Conservation (phyloP, 30 jellyfish, hydroid and myxozoan genomes). For the Catostylus mosaicus region DNA sequence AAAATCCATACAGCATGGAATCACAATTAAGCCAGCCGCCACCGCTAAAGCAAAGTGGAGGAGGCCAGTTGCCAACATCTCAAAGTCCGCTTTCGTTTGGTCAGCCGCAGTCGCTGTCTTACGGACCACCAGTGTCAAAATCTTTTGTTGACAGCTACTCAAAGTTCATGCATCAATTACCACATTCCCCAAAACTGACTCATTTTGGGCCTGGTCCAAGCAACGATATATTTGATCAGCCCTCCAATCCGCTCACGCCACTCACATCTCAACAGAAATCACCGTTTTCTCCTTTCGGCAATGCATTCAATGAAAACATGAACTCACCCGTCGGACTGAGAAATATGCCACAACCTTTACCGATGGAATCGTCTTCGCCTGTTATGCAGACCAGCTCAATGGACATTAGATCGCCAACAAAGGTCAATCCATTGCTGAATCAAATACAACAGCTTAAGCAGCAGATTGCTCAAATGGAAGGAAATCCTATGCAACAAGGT, state of each 20-base stretch:
- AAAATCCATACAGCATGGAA: constrained; percentile 59
- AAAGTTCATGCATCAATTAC: constrained; percentile 57
- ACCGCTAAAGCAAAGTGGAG: constrained; percentile 54
- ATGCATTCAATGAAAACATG: constrained; percentile 32
- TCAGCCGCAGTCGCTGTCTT: constrained; percentile 62
- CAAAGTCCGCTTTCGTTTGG: constrained; percentile 61
- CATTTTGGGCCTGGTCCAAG: constrained; percentile 95
- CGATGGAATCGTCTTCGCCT: constrained; percentile 50
- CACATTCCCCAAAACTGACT: constrained; percentile 88
- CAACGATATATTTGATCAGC: constrained; percentile 81
- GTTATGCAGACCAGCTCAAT: constrained; percentile 42
- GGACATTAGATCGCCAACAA: constrained; percentile 64
- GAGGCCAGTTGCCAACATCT: constrained; percentile 43
- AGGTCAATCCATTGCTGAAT: constrained; percentile 52
- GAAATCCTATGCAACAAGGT: constrained; percentile 48
- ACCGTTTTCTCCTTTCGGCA: constrained; percentile 74
- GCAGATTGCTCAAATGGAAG: constrained; percentile 61
- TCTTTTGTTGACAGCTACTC: constrained; percentile 50
- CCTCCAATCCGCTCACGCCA: constrained; percentile 57
- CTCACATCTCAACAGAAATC: constrained; percentile 60
- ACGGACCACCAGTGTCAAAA: constrained; percentile 58
- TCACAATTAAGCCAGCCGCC: constrained; percentile 58
- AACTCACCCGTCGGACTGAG: constrained; percentile 59
- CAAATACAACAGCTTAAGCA: constrained; percentile 74
- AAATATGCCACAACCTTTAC: constrained; percentile 45